phyloP scores from a whole-genome alignment of 2,888 invertebrate species.

The Drosophila prostipennis region DNA sequence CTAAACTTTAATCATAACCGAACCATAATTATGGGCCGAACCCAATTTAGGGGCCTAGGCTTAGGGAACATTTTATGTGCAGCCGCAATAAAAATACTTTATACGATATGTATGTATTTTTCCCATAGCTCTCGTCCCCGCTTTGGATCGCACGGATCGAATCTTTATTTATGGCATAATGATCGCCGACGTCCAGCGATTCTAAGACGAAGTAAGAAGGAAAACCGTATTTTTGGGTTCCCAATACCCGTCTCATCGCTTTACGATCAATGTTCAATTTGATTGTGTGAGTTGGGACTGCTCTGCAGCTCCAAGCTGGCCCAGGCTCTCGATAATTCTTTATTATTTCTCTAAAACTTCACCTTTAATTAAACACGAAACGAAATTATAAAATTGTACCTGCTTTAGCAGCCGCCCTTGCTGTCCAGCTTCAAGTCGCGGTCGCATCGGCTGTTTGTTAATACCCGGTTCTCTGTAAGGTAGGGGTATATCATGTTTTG shows the following conservation, averaged over 20 bases:
- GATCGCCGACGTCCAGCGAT: constrained; percentile 59
- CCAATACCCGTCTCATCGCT: constrained; percentile 61
- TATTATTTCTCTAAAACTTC: constrained; percentile 80
- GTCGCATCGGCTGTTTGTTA: constrained; percentile 16
- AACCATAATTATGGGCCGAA: constrained; percentile 61
- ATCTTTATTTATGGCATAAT: constrained; percentile 80
- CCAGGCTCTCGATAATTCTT: constrained; percentile 74
- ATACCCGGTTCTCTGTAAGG: constrained; percentile 3
- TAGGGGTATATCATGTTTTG: constrained; percentile 6
- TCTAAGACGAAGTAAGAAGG: constrained; percentile 40
- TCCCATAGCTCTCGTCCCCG: constrained; percentile 63
- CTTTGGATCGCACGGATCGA: constrained; percentile 63
- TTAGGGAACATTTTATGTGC: constrained; percentile 31
- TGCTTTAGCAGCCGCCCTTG: constrained; percentile 63
- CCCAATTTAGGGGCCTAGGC: constrained; percentile 38
- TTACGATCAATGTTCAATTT: constrained; percentile 68
- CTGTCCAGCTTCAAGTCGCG: constrained; percentile 45
- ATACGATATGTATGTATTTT: constrained; percentile 43
- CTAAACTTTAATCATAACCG: constrained; percentile 69
- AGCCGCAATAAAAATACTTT: constrained; percentile 34
- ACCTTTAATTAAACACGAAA: constrained; percentile 80
- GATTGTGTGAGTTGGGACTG: constrained; percentile 51
- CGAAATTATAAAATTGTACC: constrained; percentile 80
- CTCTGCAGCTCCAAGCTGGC: constrained; percentile 42
- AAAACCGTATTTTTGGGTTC: constrained; percentile 37